A percentile compares a stretch with the other conserved stretches of the same genome.
Conservation (phyloP, 2,888 invertebrate genomes). For the Sinopyrophorus schimmeli region DNA sequence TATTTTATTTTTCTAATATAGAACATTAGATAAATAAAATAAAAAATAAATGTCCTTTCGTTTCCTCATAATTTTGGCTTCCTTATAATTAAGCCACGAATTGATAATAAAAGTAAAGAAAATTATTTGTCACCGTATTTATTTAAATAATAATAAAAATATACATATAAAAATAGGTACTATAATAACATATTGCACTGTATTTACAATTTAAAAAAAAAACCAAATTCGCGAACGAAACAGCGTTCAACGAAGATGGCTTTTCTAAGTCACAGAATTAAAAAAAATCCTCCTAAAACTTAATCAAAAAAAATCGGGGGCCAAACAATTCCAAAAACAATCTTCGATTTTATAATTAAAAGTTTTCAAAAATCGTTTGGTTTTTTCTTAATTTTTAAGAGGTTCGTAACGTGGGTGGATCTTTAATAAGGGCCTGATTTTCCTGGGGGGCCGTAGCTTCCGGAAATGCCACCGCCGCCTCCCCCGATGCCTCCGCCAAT, state of each 20-base stretch:
- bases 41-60: too few relatives aligned
- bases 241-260: too few relatives aligned
- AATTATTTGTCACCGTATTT: constrained; percentile 32
- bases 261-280: neutral
- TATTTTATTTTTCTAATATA: too few relatives aligned
- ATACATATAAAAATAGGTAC: constrained; percentile 31
- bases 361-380: constrained; percentile 1
- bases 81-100: too few relatives aligned
- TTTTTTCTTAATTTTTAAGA: neutral
- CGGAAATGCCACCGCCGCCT: constrained; percentile 45
- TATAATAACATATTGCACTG: constrained; percentile 44
- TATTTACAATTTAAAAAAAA: constrained; percentile 46
- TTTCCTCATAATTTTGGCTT: neutral
- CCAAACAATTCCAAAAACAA: constrained; percentile 5
- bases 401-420: constrained; percentile 14
- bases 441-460: constrained; percentile 55
- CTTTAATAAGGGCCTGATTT: constrained; percentile 55
- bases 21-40: too few relatives aligned
- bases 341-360: constrained; percentile 5
- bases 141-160: constrained; percentile 34
- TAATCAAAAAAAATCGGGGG: neutral
- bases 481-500: constrained; percentile 50
- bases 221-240: constrained; percentile 4
- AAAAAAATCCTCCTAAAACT: neutral
- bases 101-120: neutral